Percentiles rank a stretch among this genome's conserved stretches.
Conservation (phyloP, 1,140 invertebrate species). For the Dreissena rostriformis region DNA sequence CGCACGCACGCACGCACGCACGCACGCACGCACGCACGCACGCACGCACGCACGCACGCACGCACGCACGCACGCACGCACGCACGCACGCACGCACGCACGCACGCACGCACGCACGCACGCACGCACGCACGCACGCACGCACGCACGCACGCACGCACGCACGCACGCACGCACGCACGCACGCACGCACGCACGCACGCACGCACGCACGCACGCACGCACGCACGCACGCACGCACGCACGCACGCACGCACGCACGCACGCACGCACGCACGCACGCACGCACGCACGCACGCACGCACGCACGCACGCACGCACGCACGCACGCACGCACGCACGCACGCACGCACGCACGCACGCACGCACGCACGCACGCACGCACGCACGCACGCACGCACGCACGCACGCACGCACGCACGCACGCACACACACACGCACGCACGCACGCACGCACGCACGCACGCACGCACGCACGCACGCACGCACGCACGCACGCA, state of each 20-base stretch:
- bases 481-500: background rate
- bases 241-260: slow-evolving; percentile 10
- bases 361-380: slow-evolving; percentile 18
- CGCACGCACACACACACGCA: slow-evolving; percentile 26
- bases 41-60: slow-evolving; percentile 14
- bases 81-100: no score
- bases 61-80: background rate
- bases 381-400: slow-evolving; percentile 38
- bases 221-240: background rate
- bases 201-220: background rate
- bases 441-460: slow-evolving; percentile 12
- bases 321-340: slow-evolving; percentile 13
- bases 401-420: slow-evolving; percentile 35
- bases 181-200: slow-evolving; percentile 40
- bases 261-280: slow-evolving; percentile 23
- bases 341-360: slow-evolving; percentile 21
- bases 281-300: slow-evolving; percentile 9
- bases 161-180: slow-evolving; percentile 2
- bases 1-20: slow-evolving; percentile 14
- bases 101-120: background rate
- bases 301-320: slow-evolving; percentile 16
- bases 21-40: slow-evolving; percentile 25
- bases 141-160: background rate
- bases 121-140: slow-evolving; percentile 5
- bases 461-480: slow-evolving; percentile 19